Conservation (phyloP, 2,888 invertebrate species). For the Acanthoscelides obtectus region DNA sequence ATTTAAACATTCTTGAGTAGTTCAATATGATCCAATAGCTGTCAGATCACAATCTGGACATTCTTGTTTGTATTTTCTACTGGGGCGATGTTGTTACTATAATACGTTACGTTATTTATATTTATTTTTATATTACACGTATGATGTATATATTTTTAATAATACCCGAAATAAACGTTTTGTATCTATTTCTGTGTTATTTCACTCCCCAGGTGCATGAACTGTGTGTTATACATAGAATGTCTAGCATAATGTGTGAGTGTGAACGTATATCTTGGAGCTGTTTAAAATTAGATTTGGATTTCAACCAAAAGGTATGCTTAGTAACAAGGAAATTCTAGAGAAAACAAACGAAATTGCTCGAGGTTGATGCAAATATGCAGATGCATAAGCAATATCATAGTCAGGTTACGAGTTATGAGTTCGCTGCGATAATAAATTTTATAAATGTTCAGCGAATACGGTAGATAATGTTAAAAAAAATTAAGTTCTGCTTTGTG, state of each 20-base stretch:
- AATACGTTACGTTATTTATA: not conserved
- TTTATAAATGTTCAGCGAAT: no score
- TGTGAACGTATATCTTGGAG: not conserved
- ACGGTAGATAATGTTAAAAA: no score
- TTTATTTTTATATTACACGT: not conserved
- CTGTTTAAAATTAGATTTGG: not conserved
- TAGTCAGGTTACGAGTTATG: no score
- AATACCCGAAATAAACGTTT: not conserved
- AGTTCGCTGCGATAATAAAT: no score
- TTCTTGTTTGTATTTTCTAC: not conserved
- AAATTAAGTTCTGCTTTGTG: no score
- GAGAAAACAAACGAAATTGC: not conserved
- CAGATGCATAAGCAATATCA: no score
- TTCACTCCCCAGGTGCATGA: not conserved
- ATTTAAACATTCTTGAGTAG: no score
- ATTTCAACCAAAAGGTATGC: not conserved
- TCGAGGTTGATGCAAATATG: no score
- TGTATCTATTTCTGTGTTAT: not conserved
- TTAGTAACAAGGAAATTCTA: not conserved
- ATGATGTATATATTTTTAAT: not conserved
- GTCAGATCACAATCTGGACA: no score
- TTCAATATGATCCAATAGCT: no score
- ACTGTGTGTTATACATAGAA: not conserved
- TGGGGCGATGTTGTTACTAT: not conserved
- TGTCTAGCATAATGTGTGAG: not conserved